Conservation (phyloP, 1,140 invertebrate species). For the Drosophila sp. region DNA sequence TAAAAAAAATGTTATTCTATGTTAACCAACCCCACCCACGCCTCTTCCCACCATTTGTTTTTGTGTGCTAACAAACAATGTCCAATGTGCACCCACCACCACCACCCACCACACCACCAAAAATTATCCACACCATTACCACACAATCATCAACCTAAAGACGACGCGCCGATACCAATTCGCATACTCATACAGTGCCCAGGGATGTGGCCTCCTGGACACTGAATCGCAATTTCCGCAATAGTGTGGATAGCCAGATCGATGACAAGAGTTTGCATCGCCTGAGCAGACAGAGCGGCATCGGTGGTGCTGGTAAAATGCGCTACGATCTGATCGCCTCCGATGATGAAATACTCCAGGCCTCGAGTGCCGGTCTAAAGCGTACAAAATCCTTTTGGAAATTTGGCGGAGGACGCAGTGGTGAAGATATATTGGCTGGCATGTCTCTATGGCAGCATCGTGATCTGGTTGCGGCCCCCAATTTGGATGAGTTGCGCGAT, state of each 20-base stretch:
- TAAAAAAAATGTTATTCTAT: constrained; percentile 36
- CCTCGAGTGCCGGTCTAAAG: constrained; percentile 85
- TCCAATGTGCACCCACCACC: constrained; percentile 16
- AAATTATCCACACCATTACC: background rate
- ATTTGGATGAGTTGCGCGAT: constrained; percentile 80
- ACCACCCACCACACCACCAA: constrained; percentile 20
- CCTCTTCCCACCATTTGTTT: constrained; percentile 7
- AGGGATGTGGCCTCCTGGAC: constrained; percentile 79
- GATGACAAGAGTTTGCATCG: constrained; percentile 73
- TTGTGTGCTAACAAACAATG: constrained; percentile 58
- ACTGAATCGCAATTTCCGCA: constrained; percentile 76
- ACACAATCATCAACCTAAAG: constrained; percentile 31
- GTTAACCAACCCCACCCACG: constrained; percentile 33
- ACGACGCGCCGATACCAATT: constrained; percentile 75
- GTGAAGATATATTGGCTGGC: constrained; percentile 89
- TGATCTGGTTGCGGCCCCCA: constrained; percentile 87
- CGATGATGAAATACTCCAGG: constrained; percentile 79
- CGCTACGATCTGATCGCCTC: constrained; percentile 84
- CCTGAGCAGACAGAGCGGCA: constrained; percentile 55
- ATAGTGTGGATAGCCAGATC: constrained; percentile 78
- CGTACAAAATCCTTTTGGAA: constrained; percentile 93
- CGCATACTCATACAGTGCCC: constrained; percentile 65
- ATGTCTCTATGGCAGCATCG: constrained; percentile 93
- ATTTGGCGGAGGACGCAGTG: constrained; percentile 86
- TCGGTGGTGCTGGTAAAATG: constrained; percentile 65